Evolutionary conservation across 2,888 invertebrate genomes (phyloP), one percentile per base, ranked within the genome.

Genomic region (Tinea trinotella): DNA sequence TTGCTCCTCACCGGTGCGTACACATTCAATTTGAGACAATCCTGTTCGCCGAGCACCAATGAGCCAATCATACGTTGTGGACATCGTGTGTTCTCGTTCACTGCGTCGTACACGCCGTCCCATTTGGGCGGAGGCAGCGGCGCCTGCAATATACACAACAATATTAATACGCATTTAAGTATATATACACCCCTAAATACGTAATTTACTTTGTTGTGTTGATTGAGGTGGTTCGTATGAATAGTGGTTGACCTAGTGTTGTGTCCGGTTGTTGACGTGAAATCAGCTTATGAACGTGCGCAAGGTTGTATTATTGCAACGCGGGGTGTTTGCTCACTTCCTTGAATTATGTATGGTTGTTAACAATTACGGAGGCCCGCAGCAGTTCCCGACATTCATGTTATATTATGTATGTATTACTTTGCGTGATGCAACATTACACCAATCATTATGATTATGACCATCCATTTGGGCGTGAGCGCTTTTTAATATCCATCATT

Each of bases 21-120:
- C 44, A 85, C 63, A 60, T 83, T 76, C 0, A 85, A 67, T 30
- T 77, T 79, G 17, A 85, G 62, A 58, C 85, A 85, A 68, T 85
- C 68, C 2, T 72, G 66, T 34, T 74, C 67, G 2, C 83, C 83
- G 1, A 72, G 55, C 2, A 74, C 59, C 17, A 76, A 52, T 22
- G 73, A 61, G 17, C 71, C 71, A 6, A 70, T 46, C 18, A 75
- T 64, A 35, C 65, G 63, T 60, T 85, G 84, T 0, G 83, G 76
- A 55, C 83, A 83, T 65, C 81, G 74, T 6, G 69, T 67, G 60
- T 82, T 77, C 59, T 80, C 81, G 60, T 83, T 64, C 19, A 74
- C 62, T 0, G 83, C 85, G 17, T 83, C 76, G 58, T 75, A 71
- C 48, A 81, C 64, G 1, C 80, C 83, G 17, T 71, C 65, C 85